A percentile compares a stretch with the other conserved stretches of the same genome.
Evolutionary conservation across 2,113 vertebrate species (phyloP).

Genomic region (Etia nguti): DNA sequence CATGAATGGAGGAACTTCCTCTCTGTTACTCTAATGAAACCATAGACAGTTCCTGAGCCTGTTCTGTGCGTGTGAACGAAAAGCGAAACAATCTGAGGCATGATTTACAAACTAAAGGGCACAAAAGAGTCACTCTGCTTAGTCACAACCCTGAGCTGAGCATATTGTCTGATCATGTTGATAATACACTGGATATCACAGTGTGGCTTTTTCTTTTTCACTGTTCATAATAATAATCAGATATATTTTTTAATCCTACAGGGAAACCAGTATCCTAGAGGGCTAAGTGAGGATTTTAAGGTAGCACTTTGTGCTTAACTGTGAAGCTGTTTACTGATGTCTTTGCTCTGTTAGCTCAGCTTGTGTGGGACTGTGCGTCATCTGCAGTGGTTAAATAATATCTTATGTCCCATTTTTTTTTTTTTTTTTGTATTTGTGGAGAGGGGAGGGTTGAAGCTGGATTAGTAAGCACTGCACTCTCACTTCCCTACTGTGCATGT

Average conservation of each 20-base stretch:
- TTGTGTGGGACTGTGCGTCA: neutral
- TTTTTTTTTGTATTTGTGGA: neutral
- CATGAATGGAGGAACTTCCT: constrained; percentile 15
- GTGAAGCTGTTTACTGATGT: neutral
- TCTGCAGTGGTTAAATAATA: neutral
- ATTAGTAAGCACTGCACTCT: constrained; percentile 20
- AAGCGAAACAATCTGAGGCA: neutral
- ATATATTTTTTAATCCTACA: constrained; percentile 25
- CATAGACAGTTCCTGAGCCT: neutral
- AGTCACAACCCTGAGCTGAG: constrained; percentile 4
- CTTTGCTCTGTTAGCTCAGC: neutral
- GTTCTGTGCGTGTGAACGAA: neutral
- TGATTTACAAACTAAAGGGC: neutral
- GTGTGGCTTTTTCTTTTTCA: neutral
- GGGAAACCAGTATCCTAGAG: neutral
- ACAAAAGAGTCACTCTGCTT: neutral
- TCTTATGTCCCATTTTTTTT: neutral
- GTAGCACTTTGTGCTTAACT: neutral
- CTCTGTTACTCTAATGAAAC: neutral
- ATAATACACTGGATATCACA: neutral
- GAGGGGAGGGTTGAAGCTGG: neutral
- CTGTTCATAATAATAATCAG: neutral
- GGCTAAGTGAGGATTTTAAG: neutral
- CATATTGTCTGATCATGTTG: constrained; percentile 19
- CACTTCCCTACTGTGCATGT: neutral